A percentile compares a stretch with the other conserved stretches of the same genome.
phyloP scores from a whole-genome alignment of 2,888 invertebrate species.

The Pterostichus madidus region DNA sequence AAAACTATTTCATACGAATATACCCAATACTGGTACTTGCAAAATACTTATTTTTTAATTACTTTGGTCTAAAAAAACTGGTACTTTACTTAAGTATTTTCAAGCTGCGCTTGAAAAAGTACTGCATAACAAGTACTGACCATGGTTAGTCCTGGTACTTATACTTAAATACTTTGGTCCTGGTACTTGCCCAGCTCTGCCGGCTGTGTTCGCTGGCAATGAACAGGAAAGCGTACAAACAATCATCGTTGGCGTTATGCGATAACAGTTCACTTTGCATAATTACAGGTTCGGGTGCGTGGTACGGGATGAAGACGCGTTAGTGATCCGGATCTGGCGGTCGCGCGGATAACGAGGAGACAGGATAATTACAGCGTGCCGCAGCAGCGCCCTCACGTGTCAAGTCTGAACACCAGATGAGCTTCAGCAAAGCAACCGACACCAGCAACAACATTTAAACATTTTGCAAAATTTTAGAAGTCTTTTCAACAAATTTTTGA shows the following conservation, averaged over 20 bases:
- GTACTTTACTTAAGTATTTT: too few relatives aligned
- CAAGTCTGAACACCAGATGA: slow-evolving; percentile 22
- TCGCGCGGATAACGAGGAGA: slow-evolving; percentile 54
- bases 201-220: slow-evolving; percentile 30
- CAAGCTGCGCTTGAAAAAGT: too few relatives aligned
- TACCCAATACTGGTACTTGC: too few relatives aligned
- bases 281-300: slow-evolving; percentile 58
- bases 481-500: background rate
- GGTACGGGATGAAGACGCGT: slow-evolving; percentile 62
- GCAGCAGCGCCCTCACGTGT: slow-evolving; percentile 51
- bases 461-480: background rate
- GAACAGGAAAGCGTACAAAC: slow-evolving; percentile 48
- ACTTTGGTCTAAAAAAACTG: too few relatives aligned
- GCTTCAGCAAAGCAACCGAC: background rate
- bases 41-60: too few relatives aligned
- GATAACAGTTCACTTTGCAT: slow-evolving; percentile 64
- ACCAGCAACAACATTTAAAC: background rate
- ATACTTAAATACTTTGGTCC: too few relatives aligned
- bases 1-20: too few relatives aligned
- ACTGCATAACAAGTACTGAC: too few relatives aligned
- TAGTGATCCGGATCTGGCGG: slow-evolving; percentile 60
- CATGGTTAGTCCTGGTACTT: too few relatives aligned
- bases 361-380: slow-evolving; percentile 58
- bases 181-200: too few relatives aligned
- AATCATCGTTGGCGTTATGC: slow-evolving; percentile 58